Base-by-base conservation (phyloP, 35 echinoderm and acorn worm species). In the Acanthaster planci region DNA sequence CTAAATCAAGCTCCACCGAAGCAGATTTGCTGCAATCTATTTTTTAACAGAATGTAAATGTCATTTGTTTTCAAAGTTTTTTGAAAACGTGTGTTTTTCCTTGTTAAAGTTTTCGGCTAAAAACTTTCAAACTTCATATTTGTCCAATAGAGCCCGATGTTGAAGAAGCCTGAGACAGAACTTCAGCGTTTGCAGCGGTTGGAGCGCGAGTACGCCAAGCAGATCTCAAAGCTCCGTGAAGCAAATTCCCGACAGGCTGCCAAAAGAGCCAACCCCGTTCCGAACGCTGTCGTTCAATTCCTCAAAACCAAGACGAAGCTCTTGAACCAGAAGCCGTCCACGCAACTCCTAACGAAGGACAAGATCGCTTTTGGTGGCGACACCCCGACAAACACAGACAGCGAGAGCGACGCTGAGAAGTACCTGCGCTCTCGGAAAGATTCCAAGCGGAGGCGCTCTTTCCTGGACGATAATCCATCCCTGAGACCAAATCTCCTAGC, bases 161-260 rank as follows among this genome's bases (percentile, higher is more conserved):
- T 17, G 59, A 21, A 16, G 5, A 83, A 31, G 8, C 36, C 81
- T 79, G 89, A 83, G 19, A 38, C 59, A 40, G 83, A 94, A 52
- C 84, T 94, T 5, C 83, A 94, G 27, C 47, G 83, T 50, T 87
- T 94, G 2, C 83, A 94, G 38, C 84, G 80, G 52, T 37, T 94
- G 26, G 92, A 94, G 47, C 77, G 78, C 7, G 78, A 85, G n/a
- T 83, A 78, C 35, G 92, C 92, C 8, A 47, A 90, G 56, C 89
- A 87, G 54, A 90, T 94, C 16, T 51, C 55, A 57, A 14, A 60
- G 58, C 85, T 90, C n/a, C 36, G 68, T 9, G 57, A 83, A 50
- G 51, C 30, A 0, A 82, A 90, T 40, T 75, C 86, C 14, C 67
- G 53, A 39, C 77, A 81, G 51, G 77, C 67, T 22, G 52, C 55